phyloP scores from a whole-genome alignment of 2,797 vertebrate genomes.

The Petrocephalus sullivani region DNA sequence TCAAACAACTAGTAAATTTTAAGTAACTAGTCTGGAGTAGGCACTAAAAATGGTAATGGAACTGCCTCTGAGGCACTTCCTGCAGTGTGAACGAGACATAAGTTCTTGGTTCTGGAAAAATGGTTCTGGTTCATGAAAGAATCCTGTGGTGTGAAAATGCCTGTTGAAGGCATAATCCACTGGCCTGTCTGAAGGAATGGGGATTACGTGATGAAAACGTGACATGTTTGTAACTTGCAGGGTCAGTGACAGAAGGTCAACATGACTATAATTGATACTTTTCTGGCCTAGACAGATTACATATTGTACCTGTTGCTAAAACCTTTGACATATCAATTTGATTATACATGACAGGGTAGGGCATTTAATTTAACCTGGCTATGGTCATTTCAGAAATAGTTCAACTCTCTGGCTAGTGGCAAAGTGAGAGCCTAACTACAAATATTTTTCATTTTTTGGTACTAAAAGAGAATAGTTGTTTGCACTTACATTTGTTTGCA shows the following conservation, averaged over 20 bases:
- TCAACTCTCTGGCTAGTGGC: not conserved
- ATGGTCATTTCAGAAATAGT: not conserved
- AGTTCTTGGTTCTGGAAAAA: not conserved
- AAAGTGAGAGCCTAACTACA: not conserved
- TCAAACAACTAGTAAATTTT: not conserved
- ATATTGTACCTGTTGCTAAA: not conserved
- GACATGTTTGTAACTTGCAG: not conserved
- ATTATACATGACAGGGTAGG: not conserved
- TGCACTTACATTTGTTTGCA: not conserved
- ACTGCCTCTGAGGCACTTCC: not conserved
- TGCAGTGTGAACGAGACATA: not conserved
- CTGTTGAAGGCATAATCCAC: not conserved
- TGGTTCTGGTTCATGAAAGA: not conserved
- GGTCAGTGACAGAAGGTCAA: not conserved
- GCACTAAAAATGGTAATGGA: not conserved
- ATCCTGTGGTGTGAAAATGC: not conserved
- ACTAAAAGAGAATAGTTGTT: not conserved
- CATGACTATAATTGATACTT: not conserved
- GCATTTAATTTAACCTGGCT: not conserved
- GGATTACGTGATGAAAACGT: not conserved
- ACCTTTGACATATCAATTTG: not conserved
- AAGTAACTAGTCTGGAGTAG: not conserved
- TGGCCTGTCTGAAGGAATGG: not conserved
- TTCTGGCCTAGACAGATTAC: not conserved
- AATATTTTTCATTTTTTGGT: not conserved